These are phyloP conservation scores for Mormyrus lacerda DNA, from an alignment of 2,113 vertebrate species.

Conservation along the genomic window DNA sequence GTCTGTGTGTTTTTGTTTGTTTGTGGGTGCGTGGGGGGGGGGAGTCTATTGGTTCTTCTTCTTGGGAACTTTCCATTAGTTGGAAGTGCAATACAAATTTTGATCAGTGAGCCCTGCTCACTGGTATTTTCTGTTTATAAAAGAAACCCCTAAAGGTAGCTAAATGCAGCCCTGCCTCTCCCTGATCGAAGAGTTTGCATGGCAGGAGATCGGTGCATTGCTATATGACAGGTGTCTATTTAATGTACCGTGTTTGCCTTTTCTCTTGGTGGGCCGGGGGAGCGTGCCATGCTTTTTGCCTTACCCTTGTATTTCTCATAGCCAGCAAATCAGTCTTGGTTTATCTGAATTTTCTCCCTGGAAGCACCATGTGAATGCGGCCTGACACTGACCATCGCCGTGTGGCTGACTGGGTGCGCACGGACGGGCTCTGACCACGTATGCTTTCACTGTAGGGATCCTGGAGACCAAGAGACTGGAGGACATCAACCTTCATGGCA, in stretches of 20 bases:
- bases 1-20: not conserved
- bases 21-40: not conserved
- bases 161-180: not conserved
- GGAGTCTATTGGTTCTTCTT: not conserved
- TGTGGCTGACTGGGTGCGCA: not conserved
- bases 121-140: not conserved
- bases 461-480: slow-evolving; percentile 87
- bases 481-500: slow-evolving; percentile 56
- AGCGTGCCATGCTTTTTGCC: not conserved
- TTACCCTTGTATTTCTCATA: not conserved
- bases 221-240: not conserved
- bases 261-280: not conserved
- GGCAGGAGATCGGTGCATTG: not conserved
- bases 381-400: not conserved
- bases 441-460: slow-evolving; percentile 63
- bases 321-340: not conserved
- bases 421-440: not conserved
- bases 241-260: not conserved
- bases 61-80: not conserved
- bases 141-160: not conserved
- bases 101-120: not conserved
- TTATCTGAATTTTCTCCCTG: not conserved
- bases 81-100: not conserved
- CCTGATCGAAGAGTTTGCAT: not conserved
- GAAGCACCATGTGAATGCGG: not conserved